Evolutionary conservation across 1,140 invertebrate species (phyloP).

Genomic region (Chlorops oryzae): DNA sequence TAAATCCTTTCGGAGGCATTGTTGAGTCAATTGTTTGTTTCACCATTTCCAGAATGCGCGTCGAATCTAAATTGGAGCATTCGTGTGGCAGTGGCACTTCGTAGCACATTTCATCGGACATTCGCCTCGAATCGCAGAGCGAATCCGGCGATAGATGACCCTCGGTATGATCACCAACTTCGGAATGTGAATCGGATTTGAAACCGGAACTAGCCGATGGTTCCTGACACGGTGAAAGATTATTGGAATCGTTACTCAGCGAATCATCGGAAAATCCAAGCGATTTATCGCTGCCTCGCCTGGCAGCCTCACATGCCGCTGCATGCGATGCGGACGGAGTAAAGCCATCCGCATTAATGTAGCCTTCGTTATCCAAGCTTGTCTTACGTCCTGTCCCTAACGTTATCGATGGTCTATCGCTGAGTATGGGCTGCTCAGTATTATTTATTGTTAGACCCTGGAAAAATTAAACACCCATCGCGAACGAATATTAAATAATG

Average conservation of each 20-base stretch:
- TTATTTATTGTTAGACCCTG: slow-evolving; percentile 65
- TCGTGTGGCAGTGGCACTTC: slow-evolving; percentile 72
- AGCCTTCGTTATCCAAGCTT: slow-evolving; percentile 54
- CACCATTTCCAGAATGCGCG: slow-evolving; percentile 73
- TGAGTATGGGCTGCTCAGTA: no score
- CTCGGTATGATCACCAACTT: slow-evolving; percentile 45
- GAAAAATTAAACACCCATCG: no score
- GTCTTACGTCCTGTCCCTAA: slow-evolving; percentile 66
- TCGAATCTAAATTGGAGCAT: slow-evolving; percentile 69
- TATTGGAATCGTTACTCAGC: slow-evolving; percentile 57
- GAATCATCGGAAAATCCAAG: slow-evolving; percentile 63
- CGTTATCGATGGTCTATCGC: slow-evolving; percentile 72
- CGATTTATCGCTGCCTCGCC: slow-evolving; percentile 56
- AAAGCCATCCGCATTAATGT: no score
- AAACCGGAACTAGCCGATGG: slow-evolving; percentile 46
- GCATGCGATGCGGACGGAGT: neutral
- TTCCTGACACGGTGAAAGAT: slow-evolving; percentile 47
- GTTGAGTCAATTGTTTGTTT: slow-evolving; percentile 74
- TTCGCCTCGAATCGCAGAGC: slow-evolving; percentile 43
- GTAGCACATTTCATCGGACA: slow-evolving; percentile 52
- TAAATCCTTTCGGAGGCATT: slow-evolving; percentile 69
- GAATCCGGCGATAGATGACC: slow-evolving; percentile 45
- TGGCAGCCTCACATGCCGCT: neutral
- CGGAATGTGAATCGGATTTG: slow-evolving; percentile 46
- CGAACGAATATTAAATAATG: no score